Percentiles rank a stretch among this genome's conserved stretches.
Conservation (phyloP, 2,797 vertebrate species). For the Lithobates sylvaticus region DNA sequence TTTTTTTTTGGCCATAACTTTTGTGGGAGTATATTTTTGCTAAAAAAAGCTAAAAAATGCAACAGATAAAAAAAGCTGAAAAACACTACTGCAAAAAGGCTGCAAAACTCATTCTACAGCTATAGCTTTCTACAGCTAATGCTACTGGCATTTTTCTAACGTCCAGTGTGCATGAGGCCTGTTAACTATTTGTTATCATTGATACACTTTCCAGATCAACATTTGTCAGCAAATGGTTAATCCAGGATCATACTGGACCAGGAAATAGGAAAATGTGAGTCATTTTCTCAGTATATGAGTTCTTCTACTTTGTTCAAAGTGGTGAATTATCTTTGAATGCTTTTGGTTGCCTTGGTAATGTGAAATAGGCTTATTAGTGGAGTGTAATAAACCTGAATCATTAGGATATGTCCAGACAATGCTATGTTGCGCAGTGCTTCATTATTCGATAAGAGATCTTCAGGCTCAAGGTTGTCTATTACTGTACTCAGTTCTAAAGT, state of each 20-base stretch:
- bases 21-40: too few species aligned
- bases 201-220: neutral
- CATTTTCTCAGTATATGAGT: constrained; percentile 30
- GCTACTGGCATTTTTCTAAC: too few species aligned
- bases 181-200: neutral
- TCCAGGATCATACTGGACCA: neutral
- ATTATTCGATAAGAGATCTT: constrained; percentile 49
- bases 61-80: too few species aligned
- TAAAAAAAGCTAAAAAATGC: too few species aligned
- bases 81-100: too few species aligned
- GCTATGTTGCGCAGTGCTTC: constrained; percentile 16
- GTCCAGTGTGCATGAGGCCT: too few species aligned
- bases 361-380: constrained; percentile 36
- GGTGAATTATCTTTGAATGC: constrained; percentile 41
- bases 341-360: constrained; percentile 39
- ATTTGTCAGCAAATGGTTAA: constrained; percentile 8
- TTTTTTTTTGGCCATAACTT: too few species aligned
- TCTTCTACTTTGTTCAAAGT: neutral
- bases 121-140: too few species aligned
- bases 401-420: constrained; percentile 33
- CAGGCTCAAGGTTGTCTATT: constrained; percentile 25
- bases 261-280: constrained; percentile 5
- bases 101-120: too few species aligned
- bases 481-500: constrained; percentile 22
- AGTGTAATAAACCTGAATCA: constrained; percentile 6